phyloP scores from a whole-genome alignment of 1,140 invertebrate species.

The Uloborus diversus region DNA sequence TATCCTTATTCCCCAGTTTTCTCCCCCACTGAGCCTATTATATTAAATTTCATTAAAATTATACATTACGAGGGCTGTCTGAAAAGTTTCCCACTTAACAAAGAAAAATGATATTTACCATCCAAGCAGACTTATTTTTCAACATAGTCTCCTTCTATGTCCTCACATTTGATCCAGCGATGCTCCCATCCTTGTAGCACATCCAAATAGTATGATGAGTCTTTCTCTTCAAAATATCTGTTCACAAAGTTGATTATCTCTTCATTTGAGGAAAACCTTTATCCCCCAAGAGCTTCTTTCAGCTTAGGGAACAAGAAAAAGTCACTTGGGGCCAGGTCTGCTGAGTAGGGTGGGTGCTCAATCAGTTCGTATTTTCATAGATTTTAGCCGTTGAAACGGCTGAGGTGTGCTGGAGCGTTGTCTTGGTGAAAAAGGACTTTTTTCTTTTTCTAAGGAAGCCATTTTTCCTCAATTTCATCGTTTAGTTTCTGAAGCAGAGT shows the following conservation, averaged over 20 bases:
- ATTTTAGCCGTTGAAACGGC: constrained; percentile 23
- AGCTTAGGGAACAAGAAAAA: constrained; percentile 63
- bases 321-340: constrained; percentile 63
- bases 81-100: neutral
- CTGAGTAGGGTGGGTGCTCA: constrained; percentile 39
- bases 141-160: neutral
- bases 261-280: constrained; percentile 12
- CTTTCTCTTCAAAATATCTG: too few relatives aligned
- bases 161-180: too few relatives aligned
- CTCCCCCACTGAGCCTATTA: too few relatives aligned
- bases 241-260: too few relatives aligned
- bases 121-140: neutral
- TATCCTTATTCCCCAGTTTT: too few relatives aligned
- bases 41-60: too few relatives aligned
- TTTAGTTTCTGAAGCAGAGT: neutral
- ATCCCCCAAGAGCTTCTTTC: constrained; percentile 3
- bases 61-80: constrained; percentile 1
- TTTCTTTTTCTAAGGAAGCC: neutral
- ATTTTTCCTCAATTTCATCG: neutral
- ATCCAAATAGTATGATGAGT: too few relatives aligned
- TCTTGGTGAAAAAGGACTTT: constrained; percentile 28
- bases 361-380: constrained; percentile 3
- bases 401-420: constrained; percentile 27
- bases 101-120: neutral
- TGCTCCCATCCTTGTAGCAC: too few relatives aligned